Base-by-base conservation (phyloP, 2,113 vertebrate species). In the Glaucomys volans region DNA sequence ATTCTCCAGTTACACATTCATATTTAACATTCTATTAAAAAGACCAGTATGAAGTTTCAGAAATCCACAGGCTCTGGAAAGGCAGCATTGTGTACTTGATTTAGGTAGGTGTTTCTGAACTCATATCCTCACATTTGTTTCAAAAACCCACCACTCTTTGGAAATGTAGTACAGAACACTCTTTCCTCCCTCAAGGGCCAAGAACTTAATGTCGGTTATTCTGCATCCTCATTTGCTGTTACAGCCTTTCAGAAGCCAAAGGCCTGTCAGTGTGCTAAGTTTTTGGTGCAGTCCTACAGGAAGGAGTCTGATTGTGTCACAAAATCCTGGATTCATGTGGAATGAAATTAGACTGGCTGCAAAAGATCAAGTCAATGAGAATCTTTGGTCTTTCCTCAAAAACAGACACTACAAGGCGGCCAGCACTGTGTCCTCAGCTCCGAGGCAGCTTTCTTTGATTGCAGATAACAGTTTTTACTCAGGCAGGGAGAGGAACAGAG, bases 401-500 rank as follows among this genome's bases (percentile, higher is more conserved):
- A 98, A 69, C 69, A 90, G 91, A 30, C 59, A 30, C 86, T 24
- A 6, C 30, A 18, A 67, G 81, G 84, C 87, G 82, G 88, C 71
- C 26, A 1, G 89, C 13, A 47, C 2, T 90, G 83, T 96, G 88
- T 90, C 94, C 94, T 87, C 95, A 97, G 97, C 95, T 97, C 93
- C 79, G 82, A 92, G 71, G n/a, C 44, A 0, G 0, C 83, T 86
- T 91, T 82, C 95, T 96, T 64, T 83, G 37, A 97, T 97, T 83
- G 64, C 75, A 95, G 37, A 95, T 96, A 92, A 83, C 77, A 35
- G 95, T 95, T 97, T 93, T 77, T 96, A 95, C 90, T 75, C 90
- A 80, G 67, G 93, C 98, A 95, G 24, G 91, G 95, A 97, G 8
- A 93, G 87, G 93, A 95, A 82, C 91, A 97, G 93, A 80, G 97